phyloP scores from a whole-genome alignment of 2,888 invertebrate genomes.

The Conops quadrifasciatus region DNA sequence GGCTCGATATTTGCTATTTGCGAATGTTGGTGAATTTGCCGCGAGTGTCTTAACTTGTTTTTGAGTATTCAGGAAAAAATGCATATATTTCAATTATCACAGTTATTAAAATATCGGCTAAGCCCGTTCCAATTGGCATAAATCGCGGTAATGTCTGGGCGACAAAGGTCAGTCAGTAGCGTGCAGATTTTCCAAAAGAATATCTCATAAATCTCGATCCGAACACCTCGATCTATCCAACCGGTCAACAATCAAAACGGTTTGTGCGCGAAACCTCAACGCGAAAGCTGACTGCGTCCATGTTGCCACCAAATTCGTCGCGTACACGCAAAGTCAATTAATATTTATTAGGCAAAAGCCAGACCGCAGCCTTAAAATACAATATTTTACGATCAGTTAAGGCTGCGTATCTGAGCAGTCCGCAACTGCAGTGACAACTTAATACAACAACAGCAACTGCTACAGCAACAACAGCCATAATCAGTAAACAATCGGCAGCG shows the following conservation, averaged over 20 bases:
- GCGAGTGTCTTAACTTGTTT: too few species aligned
- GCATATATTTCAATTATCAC: too few species aligned
- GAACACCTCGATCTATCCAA: neutral
- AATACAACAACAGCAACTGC: constrained; percentile 4
- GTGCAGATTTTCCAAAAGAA: neutral
- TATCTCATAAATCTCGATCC: constrained; percentile 2
- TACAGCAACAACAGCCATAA: too few species aligned
- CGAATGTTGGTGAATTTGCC: too few species aligned
- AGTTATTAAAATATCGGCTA: too few species aligned
- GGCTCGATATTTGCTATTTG: too few species aligned
- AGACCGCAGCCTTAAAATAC: neutral
- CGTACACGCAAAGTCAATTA: constrained; percentile 23
- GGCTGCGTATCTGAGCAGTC: constrained; percentile 21
- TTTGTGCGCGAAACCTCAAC: constrained; percentile 17
- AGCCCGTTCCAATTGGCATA: too few species aligned
- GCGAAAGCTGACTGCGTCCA: neutral
- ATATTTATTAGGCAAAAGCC: constrained; percentile 12
- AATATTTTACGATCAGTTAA: constrained; percentile 17
- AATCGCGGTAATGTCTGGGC: too few species aligned
- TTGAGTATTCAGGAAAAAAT: too few species aligned
- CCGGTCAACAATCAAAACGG: constrained; percentile 12
- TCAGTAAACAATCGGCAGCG: too few species aligned
- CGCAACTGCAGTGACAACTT: constrained; percentile 26
- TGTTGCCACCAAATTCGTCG: constrained; percentile 18
- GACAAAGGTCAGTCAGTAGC: neutral